phyloP scores from a whole-genome alignment of 2,888 invertebrate species.

The Crepidodera aurea region DNA sequence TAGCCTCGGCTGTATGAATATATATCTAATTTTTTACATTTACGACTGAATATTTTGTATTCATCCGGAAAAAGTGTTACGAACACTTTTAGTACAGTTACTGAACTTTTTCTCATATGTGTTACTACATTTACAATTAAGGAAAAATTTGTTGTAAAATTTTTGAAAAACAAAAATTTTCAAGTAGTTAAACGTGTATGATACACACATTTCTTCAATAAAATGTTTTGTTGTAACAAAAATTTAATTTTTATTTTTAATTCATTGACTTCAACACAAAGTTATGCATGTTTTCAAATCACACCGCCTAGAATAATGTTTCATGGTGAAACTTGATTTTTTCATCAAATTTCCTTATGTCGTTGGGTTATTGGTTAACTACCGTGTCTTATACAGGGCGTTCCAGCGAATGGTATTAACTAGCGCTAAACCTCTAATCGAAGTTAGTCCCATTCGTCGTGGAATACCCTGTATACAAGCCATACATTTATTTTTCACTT shows the following conservation, averaged over 20 bases:
- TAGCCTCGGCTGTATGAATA: conserved; percentile 24
- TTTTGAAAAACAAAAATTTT: conserved; percentile 30
- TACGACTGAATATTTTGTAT: conserved; percentile 23
- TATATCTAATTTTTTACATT: conserved; percentile 23
- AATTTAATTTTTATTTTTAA: conserved; percentile 24
- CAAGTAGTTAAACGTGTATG: conserved; percentile 45
- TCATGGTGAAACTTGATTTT: conserved; percentile 14
- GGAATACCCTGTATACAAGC: no score
- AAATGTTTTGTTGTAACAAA: conserved; percentile 44
- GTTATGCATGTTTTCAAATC: neutral
- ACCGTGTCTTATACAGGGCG: neutral
- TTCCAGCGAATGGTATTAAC: no score
- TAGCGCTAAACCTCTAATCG: no score
- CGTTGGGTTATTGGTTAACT: neutral
- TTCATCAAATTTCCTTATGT: neutral
- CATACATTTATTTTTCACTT: neutral
- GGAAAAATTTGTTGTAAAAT: conserved; percentile 25
- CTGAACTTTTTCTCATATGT: conserved; percentile 20
- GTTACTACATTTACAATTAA: conserved; percentile 23
- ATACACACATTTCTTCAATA: conserved; percentile 41
- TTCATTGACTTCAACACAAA: neutral
- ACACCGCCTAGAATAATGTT: neutral
- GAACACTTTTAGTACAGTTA: conserved; percentile 18
- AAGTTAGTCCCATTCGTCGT: no score
- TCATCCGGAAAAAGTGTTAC: conserved; percentile 17